Conservation (phyloP, 1,140 invertebrate genomes). For the Belonocnema kinseyi region DNA sequence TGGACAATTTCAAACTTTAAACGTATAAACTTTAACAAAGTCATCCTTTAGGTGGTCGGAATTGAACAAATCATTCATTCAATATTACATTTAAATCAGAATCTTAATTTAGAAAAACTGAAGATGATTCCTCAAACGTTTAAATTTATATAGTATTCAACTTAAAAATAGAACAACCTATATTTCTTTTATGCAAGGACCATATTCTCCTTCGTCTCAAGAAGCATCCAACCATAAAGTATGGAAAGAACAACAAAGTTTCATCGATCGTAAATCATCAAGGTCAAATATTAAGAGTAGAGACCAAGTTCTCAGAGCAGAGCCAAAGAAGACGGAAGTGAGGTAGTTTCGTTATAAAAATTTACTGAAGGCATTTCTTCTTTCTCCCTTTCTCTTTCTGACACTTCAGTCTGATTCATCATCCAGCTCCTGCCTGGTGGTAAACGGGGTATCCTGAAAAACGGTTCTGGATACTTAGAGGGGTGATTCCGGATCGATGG, state of each 20-base stretch:
- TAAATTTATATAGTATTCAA: no score
- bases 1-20: no score
- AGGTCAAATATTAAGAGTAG: not conserved
- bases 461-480: not conserved
- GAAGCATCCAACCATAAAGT: not conserved
- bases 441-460: not conserved
- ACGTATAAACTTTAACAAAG: no score
- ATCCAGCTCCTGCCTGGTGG: not conserved
- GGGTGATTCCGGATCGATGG: constrained; percentile 21
- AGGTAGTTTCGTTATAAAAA: not conserved
- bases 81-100: no score
- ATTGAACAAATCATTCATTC: no score
- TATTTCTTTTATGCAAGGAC: no score
- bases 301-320: not conserved
- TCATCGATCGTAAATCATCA: not conserved
- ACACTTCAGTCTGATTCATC: not conserved
- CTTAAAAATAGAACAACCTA: no score
- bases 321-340: not conserved
- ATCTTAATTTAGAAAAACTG: no score
- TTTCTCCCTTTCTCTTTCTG: not conserved
- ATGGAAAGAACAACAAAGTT: not conserved
- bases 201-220: not conserved
- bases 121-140: no score
- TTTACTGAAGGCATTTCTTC: not conserved
- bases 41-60: no score